A percentile compares a stretch with the other conserved stretches of the same genome.
Evolutionary conservation across 2,113 vertebrate species (phyloP).

Genomic region (Falcunculus frontatus): DNA sequence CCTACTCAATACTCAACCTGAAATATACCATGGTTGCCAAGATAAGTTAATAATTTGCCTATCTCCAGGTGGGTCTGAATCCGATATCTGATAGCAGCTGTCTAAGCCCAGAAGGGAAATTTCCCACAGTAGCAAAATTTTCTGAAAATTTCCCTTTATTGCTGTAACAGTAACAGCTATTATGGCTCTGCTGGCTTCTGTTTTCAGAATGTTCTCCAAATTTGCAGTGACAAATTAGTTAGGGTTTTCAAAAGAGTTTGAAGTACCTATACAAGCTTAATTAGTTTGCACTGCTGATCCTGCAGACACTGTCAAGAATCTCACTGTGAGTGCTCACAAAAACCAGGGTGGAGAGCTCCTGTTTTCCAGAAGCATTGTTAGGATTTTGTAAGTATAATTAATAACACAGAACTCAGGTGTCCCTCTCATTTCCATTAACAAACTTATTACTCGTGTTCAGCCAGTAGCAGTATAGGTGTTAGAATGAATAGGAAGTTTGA

Average conservation of each 20-base stretch:
- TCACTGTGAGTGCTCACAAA: background rate
- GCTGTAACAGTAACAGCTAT: background rate
- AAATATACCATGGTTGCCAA: background rate
- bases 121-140: background rate
- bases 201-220: background rate
- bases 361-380: background rate
- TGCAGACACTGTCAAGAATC: background rate
- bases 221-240: background rate
- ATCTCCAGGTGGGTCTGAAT: background rate
- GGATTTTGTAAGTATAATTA: background rate
- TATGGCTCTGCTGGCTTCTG: background rate
- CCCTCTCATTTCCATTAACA: background rate
- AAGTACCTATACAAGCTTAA: background rate
- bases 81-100: background rate
- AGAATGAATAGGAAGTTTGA: constrained; percentile 16
- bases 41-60: constrained; percentile 9
- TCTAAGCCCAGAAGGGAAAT: constrained; percentile 3
- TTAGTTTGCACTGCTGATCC: background rate
- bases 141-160: constrained; percentile 30
- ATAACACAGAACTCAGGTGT: background rate
- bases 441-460: background rate
- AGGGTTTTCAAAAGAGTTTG: background rate
- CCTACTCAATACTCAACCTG: background rate
- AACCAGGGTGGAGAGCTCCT: background rate
- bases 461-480: background rate